phyloP scores from a whole-genome alignment of 2,888 invertebrate species.

The Cenopis cana region DNA sequence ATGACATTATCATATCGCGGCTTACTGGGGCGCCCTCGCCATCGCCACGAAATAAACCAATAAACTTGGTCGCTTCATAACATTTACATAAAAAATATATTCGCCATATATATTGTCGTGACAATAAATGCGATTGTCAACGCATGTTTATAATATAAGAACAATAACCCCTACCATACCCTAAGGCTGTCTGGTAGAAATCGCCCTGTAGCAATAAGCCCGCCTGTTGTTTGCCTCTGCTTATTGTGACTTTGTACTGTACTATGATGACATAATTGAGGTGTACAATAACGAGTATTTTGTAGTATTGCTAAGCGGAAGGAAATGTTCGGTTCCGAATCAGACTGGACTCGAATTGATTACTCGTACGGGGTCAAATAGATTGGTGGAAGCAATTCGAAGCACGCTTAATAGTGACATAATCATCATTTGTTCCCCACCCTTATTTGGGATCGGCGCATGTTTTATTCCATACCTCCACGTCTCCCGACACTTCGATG shows the following conservation, averaged over 20 bases:
- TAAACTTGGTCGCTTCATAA: constrained; percentile 38
- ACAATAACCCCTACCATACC: too few species aligned
- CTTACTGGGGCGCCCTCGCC: constrained; percentile 23
- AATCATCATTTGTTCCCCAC: constrained; percentile 1
- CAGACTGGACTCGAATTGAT: background rate
- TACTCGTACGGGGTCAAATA: background rate
- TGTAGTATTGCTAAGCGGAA: background rate
- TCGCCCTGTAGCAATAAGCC: too few species aligned
- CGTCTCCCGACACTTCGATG: too few species aligned
- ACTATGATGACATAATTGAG: too few species aligned
- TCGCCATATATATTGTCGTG: background rate
- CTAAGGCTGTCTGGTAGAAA: too few species aligned
- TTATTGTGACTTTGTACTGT: too few species aligned
- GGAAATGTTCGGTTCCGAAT: background rate
- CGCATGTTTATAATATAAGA: constrained; percentile 25
- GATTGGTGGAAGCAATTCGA: constrained; percentile 1
- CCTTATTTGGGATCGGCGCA: background rate
- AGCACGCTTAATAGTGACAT: background rate
- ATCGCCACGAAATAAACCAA: constrained; percentile 39
- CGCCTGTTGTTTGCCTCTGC: too few species aligned
- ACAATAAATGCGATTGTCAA: constrained; percentile 30
- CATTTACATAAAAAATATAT: constrained; percentile 35
- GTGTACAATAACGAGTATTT: too few species aligned
- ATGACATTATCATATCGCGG: constrained; percentile 43
- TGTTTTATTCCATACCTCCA: background rate